Percentiles rank a stretch among this genome's conserved stretches.
Conservation (phyloP, 1,140 invertebrate genomes). For the Brachystomella parvula region DNA sequence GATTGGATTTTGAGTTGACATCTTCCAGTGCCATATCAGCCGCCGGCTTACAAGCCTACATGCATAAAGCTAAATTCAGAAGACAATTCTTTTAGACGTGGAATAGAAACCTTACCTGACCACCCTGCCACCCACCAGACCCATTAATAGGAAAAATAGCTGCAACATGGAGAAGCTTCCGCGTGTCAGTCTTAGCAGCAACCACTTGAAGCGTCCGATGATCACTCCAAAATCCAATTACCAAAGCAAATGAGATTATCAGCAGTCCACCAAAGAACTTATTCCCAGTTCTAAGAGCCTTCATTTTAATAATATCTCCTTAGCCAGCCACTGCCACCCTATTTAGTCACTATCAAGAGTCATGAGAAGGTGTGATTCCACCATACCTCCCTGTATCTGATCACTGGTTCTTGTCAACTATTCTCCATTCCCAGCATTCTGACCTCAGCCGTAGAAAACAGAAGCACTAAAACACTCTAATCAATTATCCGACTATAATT, state of each 20-base stretch:
- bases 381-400: too few relatives aligned
- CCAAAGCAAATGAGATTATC: neutral
- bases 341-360: too few relatives aligned
- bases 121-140: slow-evolving; percentile 90
- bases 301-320: neutral
- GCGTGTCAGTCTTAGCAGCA: slow-evolving; percentile 9
- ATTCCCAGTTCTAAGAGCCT: too few relatives aligned
- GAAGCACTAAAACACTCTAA: too few relatives aligned
- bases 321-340: too few relatives aligned
- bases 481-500: too few relatives aligned
- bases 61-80: slow-evolving; percentile 14
- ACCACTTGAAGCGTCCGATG: neutral
- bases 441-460: too few relatives aligned
- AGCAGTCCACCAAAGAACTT: neutral
- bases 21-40: slow-evolving; percentile 90
- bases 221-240: slow-evolving; percentile 4
- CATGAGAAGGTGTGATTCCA: too few relatives aligned
- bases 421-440: too few relatives aligned
- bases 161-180: slow-evolving; percentile 76
- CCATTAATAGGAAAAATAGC: slow-evolving; percentile 95
- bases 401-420: too few relatives aligned
- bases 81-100: slow-evolving; percentile 1
- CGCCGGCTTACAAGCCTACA: slow-evolving; percentile 85
- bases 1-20: slow-evolving; percentile 80
- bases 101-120: slow-evolving; percentile 52